Conservation (phyloP, 2,797 vertebrate species). For the Spondyliosoma cantharus region DNA sequence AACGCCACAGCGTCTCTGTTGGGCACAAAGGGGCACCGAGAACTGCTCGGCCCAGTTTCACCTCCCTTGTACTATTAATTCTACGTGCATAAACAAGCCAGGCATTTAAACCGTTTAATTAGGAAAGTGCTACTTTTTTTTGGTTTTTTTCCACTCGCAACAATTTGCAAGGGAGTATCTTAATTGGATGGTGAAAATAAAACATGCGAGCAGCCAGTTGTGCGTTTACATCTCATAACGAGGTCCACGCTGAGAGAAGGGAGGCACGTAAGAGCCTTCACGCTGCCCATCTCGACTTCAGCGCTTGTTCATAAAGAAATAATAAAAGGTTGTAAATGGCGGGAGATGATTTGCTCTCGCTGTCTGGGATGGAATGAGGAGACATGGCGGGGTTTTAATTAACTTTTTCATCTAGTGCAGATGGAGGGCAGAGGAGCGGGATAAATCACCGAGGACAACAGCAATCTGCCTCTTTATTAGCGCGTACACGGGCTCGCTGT, state of each 20-base stretch:
- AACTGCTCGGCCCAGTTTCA: neutral
- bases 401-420: conserved; percentile 72
- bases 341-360: conserved; percentile 75
- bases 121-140: conserved; percentile 33
- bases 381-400: conserved; percentile 80
- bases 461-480: conserved; percentile 82
- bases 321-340: conserved; percentile 74
- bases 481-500: conserved; percentile 44
- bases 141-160: conserved; percentile 30
- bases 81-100: neutral
- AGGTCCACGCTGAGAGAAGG: conserved; percentile 34
- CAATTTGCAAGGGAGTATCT: conserved; percentile 26
- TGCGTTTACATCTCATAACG: conserved; percentile 27
- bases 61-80: neutral
- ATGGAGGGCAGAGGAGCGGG: conserved; percentile 66
- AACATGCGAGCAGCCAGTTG: conserved; percentile 11
- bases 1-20: conserved; percentile 28
- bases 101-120: conserved; percentile 19
- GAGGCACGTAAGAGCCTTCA: conserved; percentile 3
- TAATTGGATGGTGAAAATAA: conserved; percentile 4
- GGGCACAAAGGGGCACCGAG: neutral
- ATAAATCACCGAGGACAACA: conserved; percentile 82
- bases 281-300: conserved; percentile 40
- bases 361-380: conserved; percentile 68
- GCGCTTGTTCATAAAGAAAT: conserved; percentile 69